Evolutionary conservation across 2,113 vertebrate genomes (phyloP).

Genomic region (Pipa parva): DNA sequence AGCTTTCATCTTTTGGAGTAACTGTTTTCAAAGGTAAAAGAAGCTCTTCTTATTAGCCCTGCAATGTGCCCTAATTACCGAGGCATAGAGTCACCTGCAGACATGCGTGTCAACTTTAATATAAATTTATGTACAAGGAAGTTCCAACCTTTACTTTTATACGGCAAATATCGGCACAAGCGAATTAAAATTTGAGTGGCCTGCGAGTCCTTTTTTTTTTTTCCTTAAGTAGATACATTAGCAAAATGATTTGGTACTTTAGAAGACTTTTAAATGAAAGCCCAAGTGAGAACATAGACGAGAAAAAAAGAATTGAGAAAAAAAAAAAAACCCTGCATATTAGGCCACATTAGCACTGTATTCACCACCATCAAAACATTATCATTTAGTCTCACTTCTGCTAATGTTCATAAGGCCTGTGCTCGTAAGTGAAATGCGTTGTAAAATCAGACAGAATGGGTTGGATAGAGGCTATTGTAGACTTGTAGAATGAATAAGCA

Average conservation of each 20-base stretch:
- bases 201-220: not conserved
- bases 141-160: not conserved
- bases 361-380: conserved; percentile 66
- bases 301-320: too few species aligned
- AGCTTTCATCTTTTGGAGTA: too few species aligned
- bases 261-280: conserved; percentile 30
- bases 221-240: conserved; percentile 7
- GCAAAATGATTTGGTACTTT: conserved; percentile 4
- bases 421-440: conserved; percentile 88
- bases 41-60: too few species aligned
- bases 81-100: too few species aligned
- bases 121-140: too few species aligned
- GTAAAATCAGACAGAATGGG: conserved; percentile 79
- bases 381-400: conserved; percentile 64
- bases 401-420: conserved; percentile 56
- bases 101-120: too few species aligned
- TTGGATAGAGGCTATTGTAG: conserved; percentile 71
- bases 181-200: not conserved
- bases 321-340: conserved; percentile 49
- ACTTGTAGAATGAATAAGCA: conserved; percentile 91
- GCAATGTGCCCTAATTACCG: too few species aligned
- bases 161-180: not conserved
- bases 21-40: too few species aligned
- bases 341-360: conserved; percentile 59
- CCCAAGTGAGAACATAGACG: not conserved